Conservation (phyloP, 1,140 invertebrate genomes). For the Pomacea maculata region DNA sequence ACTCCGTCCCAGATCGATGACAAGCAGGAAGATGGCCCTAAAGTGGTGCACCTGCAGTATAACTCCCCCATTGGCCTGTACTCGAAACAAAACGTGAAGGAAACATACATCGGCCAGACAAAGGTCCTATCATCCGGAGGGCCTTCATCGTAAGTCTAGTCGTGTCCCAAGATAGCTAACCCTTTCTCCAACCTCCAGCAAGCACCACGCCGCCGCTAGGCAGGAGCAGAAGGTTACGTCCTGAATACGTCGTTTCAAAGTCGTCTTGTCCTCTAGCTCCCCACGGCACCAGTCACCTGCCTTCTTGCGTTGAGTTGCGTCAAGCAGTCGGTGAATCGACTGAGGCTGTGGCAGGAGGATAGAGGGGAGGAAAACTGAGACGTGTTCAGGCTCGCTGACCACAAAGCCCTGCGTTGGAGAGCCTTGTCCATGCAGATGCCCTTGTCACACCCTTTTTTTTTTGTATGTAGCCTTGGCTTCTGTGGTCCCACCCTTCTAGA, state of each 20-base stretch:
- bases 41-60: constrained; percentile 75
- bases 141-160: constrained; percentile 21
- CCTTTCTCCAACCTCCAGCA: constrained; percentile 2
- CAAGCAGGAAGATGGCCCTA: constrained; percentile 29
- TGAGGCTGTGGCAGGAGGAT: too few species aligned
- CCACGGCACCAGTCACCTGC: not conserved
- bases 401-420: too few species aligned
- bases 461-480: too few species aligned
- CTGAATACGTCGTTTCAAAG: not conserved
- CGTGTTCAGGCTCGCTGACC: too few species aligned
- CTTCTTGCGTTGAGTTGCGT: too few species aligned
- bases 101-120: constrained; percentile 87
- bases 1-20: constrained; percentile 5
- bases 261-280: not conserved
- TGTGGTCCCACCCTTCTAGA: too few species aligned
- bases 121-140: constrained; percentile 31
- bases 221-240: not conserved
- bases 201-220: constrained; percentile 4
- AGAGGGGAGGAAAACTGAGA: too few species aligned
- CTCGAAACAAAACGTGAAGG: constrained; percentile 93
- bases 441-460: too few species aligned
- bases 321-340: too few species aligned
- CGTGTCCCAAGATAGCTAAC: not conserved
- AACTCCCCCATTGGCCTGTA: constrained; percentile 95
- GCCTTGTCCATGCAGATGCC: too few species aligned